Evolutionary conservation across 2,797 vertebrate species (phyloP).

Genomic region (Hozukius guyotensis): DNA sequence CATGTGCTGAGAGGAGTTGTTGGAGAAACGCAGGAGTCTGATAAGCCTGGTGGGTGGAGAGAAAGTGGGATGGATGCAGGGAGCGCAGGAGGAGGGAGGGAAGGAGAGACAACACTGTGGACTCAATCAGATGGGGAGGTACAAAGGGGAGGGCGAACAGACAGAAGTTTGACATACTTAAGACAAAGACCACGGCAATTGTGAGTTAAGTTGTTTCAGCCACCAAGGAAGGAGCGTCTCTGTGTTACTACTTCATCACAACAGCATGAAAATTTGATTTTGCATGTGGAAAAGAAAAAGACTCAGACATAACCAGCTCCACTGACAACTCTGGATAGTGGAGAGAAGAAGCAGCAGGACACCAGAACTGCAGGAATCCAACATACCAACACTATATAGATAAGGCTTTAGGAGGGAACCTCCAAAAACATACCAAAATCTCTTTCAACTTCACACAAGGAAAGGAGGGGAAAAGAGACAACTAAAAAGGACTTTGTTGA

Average conservation of each 20-base stretch:
- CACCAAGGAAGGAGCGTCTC: background rate
- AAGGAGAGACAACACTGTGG: conserved; percentile 28
- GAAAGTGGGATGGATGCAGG: conserved; percentile 63
- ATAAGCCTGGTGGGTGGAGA: conserved; percentile 72
- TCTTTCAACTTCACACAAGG: background rate
- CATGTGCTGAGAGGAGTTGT: conserved; percentile 51
- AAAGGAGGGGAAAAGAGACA: background rate
- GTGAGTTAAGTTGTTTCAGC: background rate
- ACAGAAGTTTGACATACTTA: conserved; percentile 54
- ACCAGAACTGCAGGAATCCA: conserved; percentile 52
- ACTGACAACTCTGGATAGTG: conserved; percentile 30
- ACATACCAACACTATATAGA: conserved; percentile 48
- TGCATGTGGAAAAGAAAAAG: conserved; percentile 22
- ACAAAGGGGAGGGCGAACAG: conserved; percentile 39
- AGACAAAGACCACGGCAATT: conserved; percentile 50
- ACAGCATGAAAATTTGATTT: background rate
- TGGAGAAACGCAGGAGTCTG: conserved; percentile 52
- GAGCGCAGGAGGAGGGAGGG: conserved; percentile 46
- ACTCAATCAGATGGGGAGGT: conserved; percentile 32
- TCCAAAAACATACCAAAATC: background rate
- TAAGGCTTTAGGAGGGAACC: conserved; percentile 45
- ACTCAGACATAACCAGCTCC: conserved; percentile 20
- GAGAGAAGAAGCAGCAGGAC: conserved; percentile 36
- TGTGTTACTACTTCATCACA: background rate
- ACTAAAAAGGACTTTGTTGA: background rate